phyloP scores from a whole-genome alignment of 2,888 invertebrate genomes.

The Leptinotarsa peninsularis region DNA sequence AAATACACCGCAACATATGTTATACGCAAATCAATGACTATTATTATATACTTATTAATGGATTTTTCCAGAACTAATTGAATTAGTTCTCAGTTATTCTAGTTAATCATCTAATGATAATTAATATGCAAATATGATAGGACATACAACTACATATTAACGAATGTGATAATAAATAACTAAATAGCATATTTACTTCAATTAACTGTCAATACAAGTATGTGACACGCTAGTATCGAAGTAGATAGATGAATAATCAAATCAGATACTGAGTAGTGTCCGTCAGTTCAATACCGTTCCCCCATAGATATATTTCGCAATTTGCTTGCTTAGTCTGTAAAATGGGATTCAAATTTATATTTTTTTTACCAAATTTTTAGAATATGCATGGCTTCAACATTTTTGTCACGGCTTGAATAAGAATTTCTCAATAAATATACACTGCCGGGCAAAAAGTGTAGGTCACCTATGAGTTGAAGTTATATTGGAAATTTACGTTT shows the following conservation, averaged over 20 bases:
- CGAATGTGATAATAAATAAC: conserved; percentile 14
- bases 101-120: not conserved
- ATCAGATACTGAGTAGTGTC: not conserved
- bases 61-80: conserved; percentile 11
- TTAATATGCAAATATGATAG: not conserved
- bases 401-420: no score
- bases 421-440: no score
- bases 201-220: not conserved
- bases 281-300: not conserved
- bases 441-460: no score
- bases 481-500: no score
- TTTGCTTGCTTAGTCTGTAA: not conserved
- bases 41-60: not conserved
- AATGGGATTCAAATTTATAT: no score
- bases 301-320: not conserved
- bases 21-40: not conserved
- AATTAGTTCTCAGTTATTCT: not conserved
- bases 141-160: not conserved
- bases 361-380: no score
- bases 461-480: no score
- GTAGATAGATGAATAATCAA: not conserved
- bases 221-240: conserved; percentile 4
- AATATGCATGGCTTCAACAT: no score
- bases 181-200: conserved; percentile 7
- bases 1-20: not conserved